phyloP scores from a whole-genome alignment of 2,797 vertebrate genomes.

The Bradypodion ventrale region DNA sequence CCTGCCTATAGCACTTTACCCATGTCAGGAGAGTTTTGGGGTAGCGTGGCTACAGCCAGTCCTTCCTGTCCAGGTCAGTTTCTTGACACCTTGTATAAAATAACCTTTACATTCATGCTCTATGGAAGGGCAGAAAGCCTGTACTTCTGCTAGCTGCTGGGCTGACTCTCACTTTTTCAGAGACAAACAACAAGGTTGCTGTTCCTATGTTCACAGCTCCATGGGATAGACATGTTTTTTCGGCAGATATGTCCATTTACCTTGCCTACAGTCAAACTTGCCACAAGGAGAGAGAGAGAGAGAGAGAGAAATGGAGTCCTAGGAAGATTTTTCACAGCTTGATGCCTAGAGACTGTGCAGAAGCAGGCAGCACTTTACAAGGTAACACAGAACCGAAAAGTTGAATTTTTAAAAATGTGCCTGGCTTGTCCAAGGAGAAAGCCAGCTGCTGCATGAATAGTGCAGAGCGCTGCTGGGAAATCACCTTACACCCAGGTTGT shows the following conservation, averaged over 20 bases:
- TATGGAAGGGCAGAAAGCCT: background rate
- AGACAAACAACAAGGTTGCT: slow-evolving; percentile 6
- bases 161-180: background rate
- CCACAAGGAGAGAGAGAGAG: background rate
- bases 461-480: background rate
- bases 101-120: background rate
- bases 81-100: no score
- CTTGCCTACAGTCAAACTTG: slow-evolving; percentile 9
- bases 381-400: background rate
- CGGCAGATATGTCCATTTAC: background rate
- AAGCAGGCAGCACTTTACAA: slow-evolving; percentile 7
- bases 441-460: slow-evolving; percentile 11
- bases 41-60: no score
- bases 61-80: no score
- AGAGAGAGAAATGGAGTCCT: background rate
- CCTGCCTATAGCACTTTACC: no score
- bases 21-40: no score
- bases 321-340: background rate
- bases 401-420: background rate
- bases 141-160: background rate
- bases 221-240: slow-evolving; percentile 7
- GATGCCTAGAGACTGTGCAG: background rate
- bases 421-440: background rate
- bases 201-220: slow-evolving; percentile 14
- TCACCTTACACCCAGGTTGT: background rate